A percentile compares a stretch with the other conserved stretches of the same genome.
phyloP scores from a whole-genome alignment of 1,140 invertebrate species.

The Rhysida immarginata region DNA sequence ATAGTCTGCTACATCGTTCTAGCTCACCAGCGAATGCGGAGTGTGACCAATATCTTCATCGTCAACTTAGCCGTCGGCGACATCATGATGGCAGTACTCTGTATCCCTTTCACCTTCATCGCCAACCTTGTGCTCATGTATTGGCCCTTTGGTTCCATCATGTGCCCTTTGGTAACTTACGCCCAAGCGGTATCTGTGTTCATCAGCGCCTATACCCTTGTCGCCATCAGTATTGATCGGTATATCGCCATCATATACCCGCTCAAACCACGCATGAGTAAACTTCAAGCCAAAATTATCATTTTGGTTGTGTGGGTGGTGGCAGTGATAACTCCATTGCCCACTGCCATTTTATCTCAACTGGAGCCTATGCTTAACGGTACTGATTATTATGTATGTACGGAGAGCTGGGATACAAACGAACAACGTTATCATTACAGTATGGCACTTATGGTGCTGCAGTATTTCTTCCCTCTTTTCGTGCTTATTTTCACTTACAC shows the following conservation, averaged over 20 bases:
- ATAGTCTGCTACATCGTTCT: slow-evolving; percentile 68
- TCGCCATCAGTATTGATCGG: slow-evolving; percentile 70
- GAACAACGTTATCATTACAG: slow-evolving; percentile 50
- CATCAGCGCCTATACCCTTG: slow-evolving; percentile 65
- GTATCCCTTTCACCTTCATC: slow-evolving; percentile 71
- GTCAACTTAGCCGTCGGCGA: slow-evolving; percentile 70
- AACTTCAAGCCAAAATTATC: slow-evolving; percentile 47
- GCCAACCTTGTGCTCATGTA: slow-evolving; percentile 53
- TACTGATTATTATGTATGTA: slow-evolving; percentile 40
- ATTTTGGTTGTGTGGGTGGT: slow-evolving; percentile 35
- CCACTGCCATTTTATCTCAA: slow-evolving; percentile 50
- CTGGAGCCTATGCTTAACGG: slow-evolving; percentile 32
- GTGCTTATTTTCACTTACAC: slow-evolving; percentile 79
- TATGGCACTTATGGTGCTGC: slow-evolving; percentile 56
- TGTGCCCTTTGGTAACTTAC: slow-evolving; percentile 63
- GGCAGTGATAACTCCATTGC: slow-evolving; percentile 60
- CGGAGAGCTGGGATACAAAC: slow-evolving; percentile 19
- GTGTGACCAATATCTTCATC: slow-evolving; percentile 76
- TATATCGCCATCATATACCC: slow-evolving; percentile 81
- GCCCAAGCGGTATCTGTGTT: slow-evolving; percentile 61
- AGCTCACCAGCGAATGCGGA: slow-evolving; percentile 59
- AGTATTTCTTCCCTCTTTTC: slow-evolving; percentile 65
- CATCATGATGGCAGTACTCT: slow-evolving; percentile 66
- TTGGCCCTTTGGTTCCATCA: slow-evolving; percentile 63
- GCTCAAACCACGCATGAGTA: slow-evolving; percentile 56